Percentiles rank a stretch among this genome's conserved stretches.
These are phyloP conservation scores for Gadopsis marmoratus DNA, from an alignment of 2,797 vertebrate genomes.

Conservation along the genomic window DNA sequence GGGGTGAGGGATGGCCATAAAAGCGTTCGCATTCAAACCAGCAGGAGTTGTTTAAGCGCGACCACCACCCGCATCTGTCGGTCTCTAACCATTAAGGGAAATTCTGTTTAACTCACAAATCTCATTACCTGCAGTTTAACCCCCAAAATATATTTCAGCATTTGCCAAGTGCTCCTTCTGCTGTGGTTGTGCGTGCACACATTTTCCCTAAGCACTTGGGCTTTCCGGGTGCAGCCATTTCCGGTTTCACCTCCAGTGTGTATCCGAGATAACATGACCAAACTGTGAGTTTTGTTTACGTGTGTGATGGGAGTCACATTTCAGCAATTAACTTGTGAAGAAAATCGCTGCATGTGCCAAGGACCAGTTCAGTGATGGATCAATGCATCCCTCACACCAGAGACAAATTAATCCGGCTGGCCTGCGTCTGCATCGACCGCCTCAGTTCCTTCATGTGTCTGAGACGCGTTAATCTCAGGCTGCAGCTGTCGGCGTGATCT, in stretches of 20 bases:
- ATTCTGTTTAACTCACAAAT: not conserved
- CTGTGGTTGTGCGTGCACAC: too few relatives aligned
- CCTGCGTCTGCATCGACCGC: not conserved
- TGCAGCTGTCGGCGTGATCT: constrained; percentile 10
- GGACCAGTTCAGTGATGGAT: constrained; percentile 23
- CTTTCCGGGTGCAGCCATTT: too few relatives aligned
- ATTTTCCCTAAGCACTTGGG: too few relatives aligned
- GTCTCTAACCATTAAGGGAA: not conserved
- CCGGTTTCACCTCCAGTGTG: too few relatives aligned
- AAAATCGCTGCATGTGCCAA: too few relatives aligned
- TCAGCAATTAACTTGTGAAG: too few relatives aligned
- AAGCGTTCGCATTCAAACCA: not conserved
- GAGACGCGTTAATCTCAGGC: constrained; percentile 11
- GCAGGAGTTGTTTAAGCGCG: not conserved
- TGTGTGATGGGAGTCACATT: too few relatives aligned
- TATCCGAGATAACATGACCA: too few relatives aligned
- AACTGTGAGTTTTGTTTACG: too few relatives aligned
- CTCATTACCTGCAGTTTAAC: not conserved
- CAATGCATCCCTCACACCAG: not conserved
- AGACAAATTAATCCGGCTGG: not conserved
- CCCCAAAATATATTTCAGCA: not conserved
- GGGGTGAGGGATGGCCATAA: not conserved
- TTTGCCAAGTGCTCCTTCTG: too few relatives aligned
- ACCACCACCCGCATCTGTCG: not conserved
- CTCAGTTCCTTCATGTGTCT: not conserved